These are phyloP conservation scores for Drosophila quadrilineata DNA, from an alignment of 1,140 invertebrate genomes.

Conservation along the genomic window DNA sequence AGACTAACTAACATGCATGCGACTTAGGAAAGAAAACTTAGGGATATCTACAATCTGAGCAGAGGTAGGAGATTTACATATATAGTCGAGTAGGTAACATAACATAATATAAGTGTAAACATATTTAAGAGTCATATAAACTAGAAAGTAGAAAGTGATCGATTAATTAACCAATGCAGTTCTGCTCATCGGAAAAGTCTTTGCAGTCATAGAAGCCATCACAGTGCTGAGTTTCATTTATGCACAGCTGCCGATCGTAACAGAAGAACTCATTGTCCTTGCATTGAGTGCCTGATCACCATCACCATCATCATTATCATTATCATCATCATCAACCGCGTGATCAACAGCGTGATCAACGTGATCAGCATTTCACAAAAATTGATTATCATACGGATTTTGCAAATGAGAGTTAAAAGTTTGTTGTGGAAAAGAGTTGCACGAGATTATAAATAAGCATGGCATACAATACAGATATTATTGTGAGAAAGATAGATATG, in stretches of 20 bases:
- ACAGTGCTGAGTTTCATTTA: conserved; percentile 87
- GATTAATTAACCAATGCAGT: conserved; percentile 85
- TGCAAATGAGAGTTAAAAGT: conserved; percentile 27
- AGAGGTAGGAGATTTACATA: too few species aligned
- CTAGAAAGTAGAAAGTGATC: neutral
- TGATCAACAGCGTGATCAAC: too few species aligned
- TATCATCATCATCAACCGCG: neutral
- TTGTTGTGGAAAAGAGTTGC: conserved; percentile 6
- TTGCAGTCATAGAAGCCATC: conserved; percentile 94
- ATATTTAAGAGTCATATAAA: too few species aligned
- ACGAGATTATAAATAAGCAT: conserved; percentile 23
- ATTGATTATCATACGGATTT: conserved; percentile 1
- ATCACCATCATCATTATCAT: neutral
- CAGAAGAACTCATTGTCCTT: conserved; percentile 85
- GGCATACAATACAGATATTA: too few species aligned
- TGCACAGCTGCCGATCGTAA: conserved; percentile 86
- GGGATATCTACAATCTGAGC: too few species aligned
- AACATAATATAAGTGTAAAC: too few species aligned
- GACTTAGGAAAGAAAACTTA: conserved; percentile 15
- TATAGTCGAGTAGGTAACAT: too few species aligned
- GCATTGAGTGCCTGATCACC: conserved; percentile 76
- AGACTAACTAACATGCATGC: conserved; percentile 20
- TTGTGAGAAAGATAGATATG: conserved; percentile 13
- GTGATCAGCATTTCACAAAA: too few species aligned
- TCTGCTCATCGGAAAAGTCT: conserved; percentile 95